Evolutionary conservation across 2,888 invertebrate species (phyloP), one percentile per base, ranked within the genome.

Genomic region (Rutpela maculata): DNA sequence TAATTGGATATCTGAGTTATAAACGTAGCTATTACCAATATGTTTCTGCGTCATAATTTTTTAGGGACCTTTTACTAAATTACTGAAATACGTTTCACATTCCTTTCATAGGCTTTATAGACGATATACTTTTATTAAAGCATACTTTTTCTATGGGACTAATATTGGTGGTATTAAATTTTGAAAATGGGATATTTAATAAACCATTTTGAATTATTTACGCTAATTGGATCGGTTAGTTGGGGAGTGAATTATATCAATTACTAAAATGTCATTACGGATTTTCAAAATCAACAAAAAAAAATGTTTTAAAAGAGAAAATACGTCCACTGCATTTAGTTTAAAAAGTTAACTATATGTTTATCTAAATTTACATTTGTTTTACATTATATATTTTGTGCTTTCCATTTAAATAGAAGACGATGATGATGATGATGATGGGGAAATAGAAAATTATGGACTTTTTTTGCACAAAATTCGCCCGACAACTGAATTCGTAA

Each of bases 21-120:
- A 43, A 22, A 43, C 43, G 12, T 55, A 38, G 43, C 65, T 5
- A 65, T 65, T 65, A 65, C 65, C 63, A 15, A 67, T 67, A 67
- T 55, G 55, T 67, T 66, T 67, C 67, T 55, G 67, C 55, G 43
- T 67, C 67, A 67, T 67, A 55, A 55, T 67, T 67, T 67, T 50
- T 67, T 67, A 67, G 67, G 55, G 19, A 5, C 17, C 50, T 43
- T 67, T 55, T 22, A 55, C 55, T 22, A 67, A 67, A 67, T 67
- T 67, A 55, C 67, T 38, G n/a, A 55, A 18, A 67, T 35, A 38
- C 22, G n/a, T 26, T 22, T 38, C 43, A 38, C 19, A 19, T 66
- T 66, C 65, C 17, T 66, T 66, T 66, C 65, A 11, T 66, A 18
- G n/a, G 3, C 15, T 67, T 67, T n/a, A 55, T 35, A 55, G 35